These are phyloP conservation scores for Sebastes dallii DNA, from an alignment of 2,797 vertebrate genomes.

Conservation along the genomic window DNA sequence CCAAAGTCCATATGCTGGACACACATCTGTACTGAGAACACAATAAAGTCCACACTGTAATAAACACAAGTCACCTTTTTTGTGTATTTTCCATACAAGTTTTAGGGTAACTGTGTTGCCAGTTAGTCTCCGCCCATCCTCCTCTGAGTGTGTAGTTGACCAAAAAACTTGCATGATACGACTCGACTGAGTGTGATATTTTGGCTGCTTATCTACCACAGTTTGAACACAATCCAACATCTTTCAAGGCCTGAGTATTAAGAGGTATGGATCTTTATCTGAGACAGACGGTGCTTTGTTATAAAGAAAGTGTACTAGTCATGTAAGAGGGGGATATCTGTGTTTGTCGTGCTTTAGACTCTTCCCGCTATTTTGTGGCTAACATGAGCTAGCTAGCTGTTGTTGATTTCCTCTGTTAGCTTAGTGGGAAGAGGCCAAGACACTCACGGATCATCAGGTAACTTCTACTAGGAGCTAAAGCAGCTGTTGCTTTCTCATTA, in stretches of 20 bases:
- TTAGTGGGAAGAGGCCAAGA: background rate
- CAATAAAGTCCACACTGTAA: background rate
- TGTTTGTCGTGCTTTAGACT: constrained; percentile 19
- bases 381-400: constrained; percentile 45
- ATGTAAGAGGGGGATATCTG: background rate
- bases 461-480: background rate
- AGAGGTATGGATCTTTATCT: constrained; percentile 68
- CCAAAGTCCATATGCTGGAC: background rate
- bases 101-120: constrained; percentile 39
- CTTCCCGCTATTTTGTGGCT: constrained; percentile 82
- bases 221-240: constrained; percentile 20
- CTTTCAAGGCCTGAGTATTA: constrained; percentile 21
- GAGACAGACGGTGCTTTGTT: background rate
- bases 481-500: background rate
- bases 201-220: constrained; percentile 53
- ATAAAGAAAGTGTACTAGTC: background rate
- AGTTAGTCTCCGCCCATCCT: constrained; percentile 78
- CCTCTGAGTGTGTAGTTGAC: constrained; percentile 68
- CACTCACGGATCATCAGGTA: background rate
- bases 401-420: constrained; percentile 29
- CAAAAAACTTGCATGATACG: constrained; percentile 84
- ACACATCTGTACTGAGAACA: background rate
- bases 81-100: background rate
- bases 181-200: constrained; percentile 63
- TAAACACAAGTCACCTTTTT: background rate